Evolutionary conservation across 2,113 vertebrate species (phyloP).

Genomic region (Carollia perspicillata): DNA sequence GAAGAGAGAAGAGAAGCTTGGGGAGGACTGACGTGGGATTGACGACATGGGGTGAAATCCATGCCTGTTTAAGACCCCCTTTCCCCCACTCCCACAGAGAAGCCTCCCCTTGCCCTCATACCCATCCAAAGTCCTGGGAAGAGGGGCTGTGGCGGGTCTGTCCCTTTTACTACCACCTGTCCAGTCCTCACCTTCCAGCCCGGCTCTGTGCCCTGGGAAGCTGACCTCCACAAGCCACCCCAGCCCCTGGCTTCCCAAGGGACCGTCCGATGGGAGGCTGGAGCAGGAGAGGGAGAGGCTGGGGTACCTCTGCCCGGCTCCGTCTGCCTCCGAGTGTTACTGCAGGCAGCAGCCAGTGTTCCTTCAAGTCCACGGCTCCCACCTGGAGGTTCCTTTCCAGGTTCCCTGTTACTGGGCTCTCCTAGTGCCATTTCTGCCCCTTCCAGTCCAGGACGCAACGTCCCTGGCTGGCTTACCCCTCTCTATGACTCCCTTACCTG

Average conservation of each 20-base stretch:
- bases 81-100: no score
- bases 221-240: neutral
- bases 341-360: neutral
- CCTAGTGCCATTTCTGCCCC: neutral
- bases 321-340: rapidly evolving
- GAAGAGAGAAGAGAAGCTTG: neutral
- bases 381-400: rapidly evolving
- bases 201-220: neutral
- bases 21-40: neutral
- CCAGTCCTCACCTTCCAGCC: neutral
- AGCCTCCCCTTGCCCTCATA: neutral
- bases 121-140: neutral
- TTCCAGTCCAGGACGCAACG: neutral
- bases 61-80: neutral
- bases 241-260: no score
- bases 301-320: neutral
- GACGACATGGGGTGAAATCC: neutral
- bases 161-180: neutral
- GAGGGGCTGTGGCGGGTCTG: neutral
- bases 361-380: neutral
- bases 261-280: neutral
- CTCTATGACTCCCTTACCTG: rapidly evolving
- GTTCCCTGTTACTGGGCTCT: neutral
- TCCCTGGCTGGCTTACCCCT: neutral
- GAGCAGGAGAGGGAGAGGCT: neutral